Percentiles rank a stretch among this genome's conserved stretches.
Evolutionary conservation across 2,888 invertebrate species (phyloP).

Genomic region (Orthonevra nobilis): DNA sequence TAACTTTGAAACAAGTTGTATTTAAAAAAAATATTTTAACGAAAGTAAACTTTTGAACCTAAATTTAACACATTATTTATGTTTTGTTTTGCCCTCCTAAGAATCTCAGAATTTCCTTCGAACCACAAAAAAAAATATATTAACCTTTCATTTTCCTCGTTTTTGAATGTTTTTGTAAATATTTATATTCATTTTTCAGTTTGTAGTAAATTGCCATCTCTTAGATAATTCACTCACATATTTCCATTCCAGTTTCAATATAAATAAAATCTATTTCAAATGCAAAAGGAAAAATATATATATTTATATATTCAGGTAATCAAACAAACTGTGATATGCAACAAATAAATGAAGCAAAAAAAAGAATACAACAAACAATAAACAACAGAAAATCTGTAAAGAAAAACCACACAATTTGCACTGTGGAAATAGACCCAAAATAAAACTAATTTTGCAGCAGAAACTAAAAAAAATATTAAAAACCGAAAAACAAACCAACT

Average conservation of each 20-base stretch:
- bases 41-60: no score
- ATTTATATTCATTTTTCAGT: no score
- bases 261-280: slow-evolving; percentile 48
- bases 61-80: no score
- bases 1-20: no score
- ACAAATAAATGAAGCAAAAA: slow-evolving; percentile 50
- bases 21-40: no score
- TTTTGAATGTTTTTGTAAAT: no score
- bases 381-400: slow-evolving; percentile 31
- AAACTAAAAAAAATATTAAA: slow-evolving; percentile 17
- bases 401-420: slow-evolving; percentile 23
- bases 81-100: no score
- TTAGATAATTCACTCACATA: slow-evolving; percentile 11
- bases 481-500: slow-evolving; percentile 5
- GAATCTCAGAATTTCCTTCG: no score
- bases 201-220: slow-evolving; percentile 45
- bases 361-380: slow-evolving; percentile 16
- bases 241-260: slow-evolving; percentile 21
- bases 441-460: slow-evolving; percentile 16
- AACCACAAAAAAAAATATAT: no score
- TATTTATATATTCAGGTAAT: slow-evolving; percentile 70
- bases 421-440: slow-evolving; percentile 38
- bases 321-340: slow-evolving; percentile 70
- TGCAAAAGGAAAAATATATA: no score
- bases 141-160: no score